Base-by-base conservation (phyloP, 2,888 invertebrate genomes). In the Allolobophora icterica region DNA sequence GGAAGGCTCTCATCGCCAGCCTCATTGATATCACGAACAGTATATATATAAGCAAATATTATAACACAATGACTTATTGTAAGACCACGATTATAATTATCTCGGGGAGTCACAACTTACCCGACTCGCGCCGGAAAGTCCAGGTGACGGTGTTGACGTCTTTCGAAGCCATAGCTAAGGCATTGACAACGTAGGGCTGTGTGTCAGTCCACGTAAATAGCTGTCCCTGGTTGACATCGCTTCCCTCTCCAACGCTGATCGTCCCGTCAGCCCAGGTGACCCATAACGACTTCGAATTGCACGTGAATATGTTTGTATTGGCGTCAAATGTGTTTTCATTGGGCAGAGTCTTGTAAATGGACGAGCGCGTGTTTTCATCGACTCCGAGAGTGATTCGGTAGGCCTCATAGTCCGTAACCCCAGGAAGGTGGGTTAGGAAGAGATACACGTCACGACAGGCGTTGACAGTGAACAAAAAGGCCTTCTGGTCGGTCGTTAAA, bases 391-490 rank as follows among this genome's bases (percentile, higher is more conserved):
- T 38, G 33, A 91, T 90, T 13, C n/a, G 38, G 89, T 91, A 91
- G 15, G 90, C 71, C 17, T 91, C 38, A 17, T 6, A n/a, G 30
- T 87, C 35, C 33, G 24, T 30, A 34, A 42, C 89, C 33, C 58
- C 71, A 3, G 91, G 91, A 71, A 89, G 30, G 24, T 91, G 71
- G 34, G 35, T 38, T 3, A 91, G 83, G 35, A 71, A 89, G 13
- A 91, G 24, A 71, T 91, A 40, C 13, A 90, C 89, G 33, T 91
- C 91, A 21, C 35, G n/a, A 87, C 91, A 91, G 90, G 91, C 91
- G 33, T 84, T 83, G 38, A 91, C 35, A 30, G 58, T 89, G 84
- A 91, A 89, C 35, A 90, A 40, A 58, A 91, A 89, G 24, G 91
- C 34, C 34, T 91, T 35, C n/a, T 34, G 90, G 24, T 91, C 90